Percentiles rank a stretch among this genome's conserved stretches.
These are phyloP conservation scores for Rana temporaria DNA, from an alignment of 2,113 vertebrate species.

Conservation along the genomic window DNA sequence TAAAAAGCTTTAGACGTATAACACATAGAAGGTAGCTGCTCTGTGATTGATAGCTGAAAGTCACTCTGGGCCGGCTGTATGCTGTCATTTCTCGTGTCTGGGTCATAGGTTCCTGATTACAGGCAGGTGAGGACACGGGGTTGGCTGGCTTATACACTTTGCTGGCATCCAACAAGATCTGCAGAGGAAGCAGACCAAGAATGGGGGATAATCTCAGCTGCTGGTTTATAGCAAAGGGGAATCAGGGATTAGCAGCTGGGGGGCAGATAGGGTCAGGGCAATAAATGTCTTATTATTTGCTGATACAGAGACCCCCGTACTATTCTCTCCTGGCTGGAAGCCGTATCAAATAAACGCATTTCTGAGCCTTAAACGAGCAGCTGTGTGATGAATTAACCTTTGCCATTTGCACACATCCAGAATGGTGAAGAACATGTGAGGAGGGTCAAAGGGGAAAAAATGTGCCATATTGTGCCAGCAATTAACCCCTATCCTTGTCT, in stretches of 20 bases:
- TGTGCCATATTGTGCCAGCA: background rate
- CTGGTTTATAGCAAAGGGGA: background rate
- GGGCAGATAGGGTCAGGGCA: constrained; percentile 19
- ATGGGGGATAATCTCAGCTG: background rate
- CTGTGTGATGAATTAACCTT: constrained; percentile 36
- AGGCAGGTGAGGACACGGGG: constrained; percentile 27
- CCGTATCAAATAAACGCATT: constrained; percentile 13
- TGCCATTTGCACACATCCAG: background rate
- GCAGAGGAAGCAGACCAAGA: background rate
- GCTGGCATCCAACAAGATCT: background rate
- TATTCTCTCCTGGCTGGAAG: background rate
- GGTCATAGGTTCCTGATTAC: constrained; percentile 46
- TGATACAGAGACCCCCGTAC: constrained; percentile 7
- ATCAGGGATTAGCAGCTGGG: background rate
- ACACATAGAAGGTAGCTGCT: too few relatives aligned
- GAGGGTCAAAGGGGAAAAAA: constrained; percentile 27
- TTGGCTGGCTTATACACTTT: background rate
- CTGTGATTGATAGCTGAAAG: constrained; percentile 15
- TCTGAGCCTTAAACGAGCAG: constrained; percentile 29
- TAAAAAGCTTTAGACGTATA: too few relatives aligned
- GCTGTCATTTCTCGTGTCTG: constrained; percentile 18
- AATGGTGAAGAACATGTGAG: background rate
- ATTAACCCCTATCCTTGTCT: constrained; percentile 16
- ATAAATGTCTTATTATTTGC: constrained; percentile 32
- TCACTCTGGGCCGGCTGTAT: background rate